Conservation (phyloP, 2,113 vertebrate genomes). For the Cervus canadensis region DNA sequence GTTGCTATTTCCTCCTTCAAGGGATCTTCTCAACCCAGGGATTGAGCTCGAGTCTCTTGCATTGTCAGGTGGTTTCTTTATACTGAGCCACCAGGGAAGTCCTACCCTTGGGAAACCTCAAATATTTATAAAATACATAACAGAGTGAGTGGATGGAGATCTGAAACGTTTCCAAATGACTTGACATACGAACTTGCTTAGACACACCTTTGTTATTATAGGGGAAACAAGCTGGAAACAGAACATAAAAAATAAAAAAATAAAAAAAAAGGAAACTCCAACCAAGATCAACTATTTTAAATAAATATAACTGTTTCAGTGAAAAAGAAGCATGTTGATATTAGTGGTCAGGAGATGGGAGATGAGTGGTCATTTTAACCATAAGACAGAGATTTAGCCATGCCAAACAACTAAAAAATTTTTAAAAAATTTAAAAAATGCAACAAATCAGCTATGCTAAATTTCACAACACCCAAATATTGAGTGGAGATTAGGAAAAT, state of each 20-base stretch:
- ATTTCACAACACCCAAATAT: neutral
- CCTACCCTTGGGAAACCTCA: neutral
- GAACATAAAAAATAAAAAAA: neutral
- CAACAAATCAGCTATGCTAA: neutral
- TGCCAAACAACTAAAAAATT: neutral
- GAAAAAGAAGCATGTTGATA: neutral
- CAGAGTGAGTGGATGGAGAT: neutral
- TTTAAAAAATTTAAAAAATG: neutral
- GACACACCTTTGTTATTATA: too few species aligned
- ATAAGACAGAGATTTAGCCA: neutral
- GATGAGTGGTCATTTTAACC: neutral
- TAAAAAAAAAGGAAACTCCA: neutral
- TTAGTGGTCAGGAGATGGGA: neutral
- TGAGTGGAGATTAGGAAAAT: neutral
- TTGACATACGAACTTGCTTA: neutral
- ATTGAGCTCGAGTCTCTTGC: neutral
- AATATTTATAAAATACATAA: neutral
- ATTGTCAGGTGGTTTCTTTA: neutral
- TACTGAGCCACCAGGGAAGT: neutral
- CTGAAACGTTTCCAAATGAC: neutral
- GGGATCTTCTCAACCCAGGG: neutral
- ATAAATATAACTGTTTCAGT: neutral
- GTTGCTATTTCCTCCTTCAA: neutral
- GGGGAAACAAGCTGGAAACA: neutral
- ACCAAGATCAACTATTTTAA: neutral